phyloP scores from a whole-genome alignment of 1,140 invertebrate genomes.

The Lineus longissimus region DNA sequence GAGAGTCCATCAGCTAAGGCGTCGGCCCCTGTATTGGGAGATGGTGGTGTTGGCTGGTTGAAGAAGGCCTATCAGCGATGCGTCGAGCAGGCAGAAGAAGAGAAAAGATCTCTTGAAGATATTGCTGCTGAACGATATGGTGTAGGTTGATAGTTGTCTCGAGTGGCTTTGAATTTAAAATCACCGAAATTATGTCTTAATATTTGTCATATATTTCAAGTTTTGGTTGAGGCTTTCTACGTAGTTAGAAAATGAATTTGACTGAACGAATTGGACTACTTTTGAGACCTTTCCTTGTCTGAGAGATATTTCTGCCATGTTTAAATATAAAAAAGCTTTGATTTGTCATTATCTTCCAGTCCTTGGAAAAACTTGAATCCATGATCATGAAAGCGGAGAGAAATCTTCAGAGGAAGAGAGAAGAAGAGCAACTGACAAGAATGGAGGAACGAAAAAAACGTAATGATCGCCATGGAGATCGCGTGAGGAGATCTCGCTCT shows the following conservation, averaged over 20 bases:
- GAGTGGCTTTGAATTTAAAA: too few relatives aligned
- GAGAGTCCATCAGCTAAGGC: constrained; percentile 17
- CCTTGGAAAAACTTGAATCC: constrained; percentile 56
- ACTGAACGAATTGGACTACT: too few relatives aligned
- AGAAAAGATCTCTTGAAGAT: constrained; percentile 60
- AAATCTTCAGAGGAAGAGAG: constrained; percentile 14
- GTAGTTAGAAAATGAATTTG: too few relatives aligned
- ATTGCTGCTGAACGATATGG: constrained; percentile 65
- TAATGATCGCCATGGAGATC: constrained; percentile 7
- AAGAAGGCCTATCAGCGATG: constrained; percentile 60
- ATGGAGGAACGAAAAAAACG: not conserved
- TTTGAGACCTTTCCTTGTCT: too few relatives aligned
- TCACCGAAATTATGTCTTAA: not conserved
- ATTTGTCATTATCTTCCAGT: constrained; percentile 49
- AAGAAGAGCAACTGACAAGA: constrained; percentile 3
- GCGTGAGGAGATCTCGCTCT: too few relatives aligned
- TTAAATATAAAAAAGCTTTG: too few relatives aligned
- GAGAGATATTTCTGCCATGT: too few relatives aligned
- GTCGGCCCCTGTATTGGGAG: constrained; percentile 18
- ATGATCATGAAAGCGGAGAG: constrained; percentile 53
- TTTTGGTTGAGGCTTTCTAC: not conserved
- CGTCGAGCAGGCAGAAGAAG: constrained; percentile 60
- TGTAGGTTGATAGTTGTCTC: constrained; percentile 52
- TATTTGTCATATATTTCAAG: not conserved
- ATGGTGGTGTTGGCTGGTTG: constrained; percentile 58